These are phyloP conservation scores for Neotragus pygmaeus DNA, from an alignment of 2,113 vertebrate species.

Conservation along the genomic window DNA sequence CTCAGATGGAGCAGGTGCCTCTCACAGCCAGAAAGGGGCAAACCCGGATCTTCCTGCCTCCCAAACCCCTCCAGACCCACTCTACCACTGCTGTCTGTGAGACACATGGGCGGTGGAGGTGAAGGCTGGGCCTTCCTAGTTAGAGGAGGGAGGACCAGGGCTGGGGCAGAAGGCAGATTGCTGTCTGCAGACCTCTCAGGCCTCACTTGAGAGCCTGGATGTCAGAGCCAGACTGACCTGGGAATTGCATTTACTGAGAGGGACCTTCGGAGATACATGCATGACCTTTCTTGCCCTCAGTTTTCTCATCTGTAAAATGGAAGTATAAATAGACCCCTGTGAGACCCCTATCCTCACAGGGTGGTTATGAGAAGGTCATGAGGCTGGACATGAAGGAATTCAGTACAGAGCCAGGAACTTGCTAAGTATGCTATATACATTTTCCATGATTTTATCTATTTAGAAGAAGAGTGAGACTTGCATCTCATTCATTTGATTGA, in stretches of 20 bases:
- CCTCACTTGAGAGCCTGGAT: neutral
- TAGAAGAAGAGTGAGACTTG: neutral
- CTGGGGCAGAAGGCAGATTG: neutral
- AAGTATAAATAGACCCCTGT: neutral
- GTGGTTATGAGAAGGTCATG: neutral
- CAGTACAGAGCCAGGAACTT: neutral
- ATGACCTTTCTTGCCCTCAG: neutral
- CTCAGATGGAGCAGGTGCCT: neutral
- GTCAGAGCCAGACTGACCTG: neutral
- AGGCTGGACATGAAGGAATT: neutral
- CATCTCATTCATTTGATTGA: neutral
- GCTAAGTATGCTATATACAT: neutral
- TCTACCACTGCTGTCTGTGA: neutral
- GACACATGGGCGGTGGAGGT: neutral
- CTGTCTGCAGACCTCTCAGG: neutral
- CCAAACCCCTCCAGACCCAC: neutral
- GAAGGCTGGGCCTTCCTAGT: neutral
- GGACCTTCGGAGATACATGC: neutral
- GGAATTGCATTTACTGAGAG: neutral
- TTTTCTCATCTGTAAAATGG: conserved; percentile 23
- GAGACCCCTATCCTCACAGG: neutral
- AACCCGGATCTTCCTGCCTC: neutral
- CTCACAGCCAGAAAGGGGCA: neutral
- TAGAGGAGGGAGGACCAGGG: neutral
- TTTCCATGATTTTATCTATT: neutral